Conservation (phyloP, 2,888 invertebrate species). For the Cantharis nigra region DNA sequence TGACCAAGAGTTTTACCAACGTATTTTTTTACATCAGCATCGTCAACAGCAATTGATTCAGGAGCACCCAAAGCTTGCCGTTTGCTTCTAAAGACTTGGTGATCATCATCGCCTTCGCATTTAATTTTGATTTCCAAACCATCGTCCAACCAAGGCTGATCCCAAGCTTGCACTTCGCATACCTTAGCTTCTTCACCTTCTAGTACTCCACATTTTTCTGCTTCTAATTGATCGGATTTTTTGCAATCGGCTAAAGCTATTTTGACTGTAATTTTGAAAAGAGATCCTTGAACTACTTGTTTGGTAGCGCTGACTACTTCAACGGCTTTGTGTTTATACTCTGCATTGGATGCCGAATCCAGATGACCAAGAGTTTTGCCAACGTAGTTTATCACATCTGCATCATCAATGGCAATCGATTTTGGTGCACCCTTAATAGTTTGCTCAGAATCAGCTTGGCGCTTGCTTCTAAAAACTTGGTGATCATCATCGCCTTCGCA, state of each 20-base stretch:
- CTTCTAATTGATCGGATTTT: constrained; percentile 44
- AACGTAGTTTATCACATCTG: constrained; percentile 35
- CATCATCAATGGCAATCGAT: background rate
- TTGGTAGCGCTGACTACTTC: constrained; percentile 50
- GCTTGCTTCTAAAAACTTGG: background rate
- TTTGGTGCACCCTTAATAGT: background rate
- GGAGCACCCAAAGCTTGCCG: background rate
- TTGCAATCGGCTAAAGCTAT: constrained; percentile 62
- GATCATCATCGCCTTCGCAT: constrained; percentile 42
- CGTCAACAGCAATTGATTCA: background rate
- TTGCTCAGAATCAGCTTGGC: background rate
- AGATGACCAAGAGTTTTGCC: constrained; percentile 36
- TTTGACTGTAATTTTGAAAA: constrained; percentile 62
- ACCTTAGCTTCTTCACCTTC: constrained; percentile 42
- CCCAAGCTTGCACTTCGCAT: constrained; percentile 62
- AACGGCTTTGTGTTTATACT: constrained; percentile 44
- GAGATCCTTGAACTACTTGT: constrained; percentile 62
- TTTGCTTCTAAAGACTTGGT: background rate
- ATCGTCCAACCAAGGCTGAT: constrained; percentile 61
- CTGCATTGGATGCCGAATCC: constrained; percentile 43
- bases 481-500: constrained; percentile 42
- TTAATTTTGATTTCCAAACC: constrained; percentile 53
- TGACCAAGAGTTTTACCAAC: constrained; percentile 36
- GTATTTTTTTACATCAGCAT: constrained; percentile 32
- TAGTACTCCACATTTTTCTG: constrained; percentile 37